Conservation (phyloP, 2,113 vertebrate genomes). For the Pholis gunnellus region DNA sequence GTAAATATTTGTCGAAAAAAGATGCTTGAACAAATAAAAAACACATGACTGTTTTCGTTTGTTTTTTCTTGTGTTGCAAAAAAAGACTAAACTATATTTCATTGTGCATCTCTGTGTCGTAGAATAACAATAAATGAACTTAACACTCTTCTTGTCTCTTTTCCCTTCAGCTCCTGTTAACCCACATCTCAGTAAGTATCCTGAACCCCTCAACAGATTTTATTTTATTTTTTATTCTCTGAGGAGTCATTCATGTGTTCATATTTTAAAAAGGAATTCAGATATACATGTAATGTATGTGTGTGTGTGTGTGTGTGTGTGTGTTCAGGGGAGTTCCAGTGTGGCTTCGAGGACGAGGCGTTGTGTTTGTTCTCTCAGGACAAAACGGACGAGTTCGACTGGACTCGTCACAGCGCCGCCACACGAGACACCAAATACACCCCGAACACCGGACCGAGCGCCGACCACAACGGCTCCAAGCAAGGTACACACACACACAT, state of each 20-base stretch:
- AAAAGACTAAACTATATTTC: background rate
- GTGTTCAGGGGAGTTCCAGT: slow-evolving; percentile 77
- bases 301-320: slow-evolving; percentile 39
- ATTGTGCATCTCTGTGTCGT: no score
- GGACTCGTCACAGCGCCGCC: slow-evolving; percentile 95
- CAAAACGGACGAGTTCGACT: slow-evolving; percentile 94
- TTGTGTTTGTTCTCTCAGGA: slow-evolving; percentile 97
- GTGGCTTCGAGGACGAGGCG: slow-evolving; percentile 89
- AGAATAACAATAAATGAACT: background rate
- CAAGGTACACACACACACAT: slow-evolving; percentile 84
- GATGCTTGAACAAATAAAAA: no score
- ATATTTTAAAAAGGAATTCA: background rate
- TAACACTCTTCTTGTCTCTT: slow-evolving; percentile 36
- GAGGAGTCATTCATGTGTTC: background rate
- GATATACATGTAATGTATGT: background rate
- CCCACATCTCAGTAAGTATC: slow-evolving; percentile 85
- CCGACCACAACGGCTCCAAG: slow-evolving; percentile 91
- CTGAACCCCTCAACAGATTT: background rate
- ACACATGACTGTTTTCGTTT: no score
- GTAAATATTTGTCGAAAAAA: no score
- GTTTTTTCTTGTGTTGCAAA: no score
- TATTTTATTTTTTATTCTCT: no score
- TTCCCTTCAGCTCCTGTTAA: slow-evolving; percentile 83
- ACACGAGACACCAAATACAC: slow-evolving; percentile 95
- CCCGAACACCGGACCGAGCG: slow-evolving; percentile 93